Conservation (phyloP, 2,888 invertebrate genomes). For the Amaurobius ferox region DNA sequence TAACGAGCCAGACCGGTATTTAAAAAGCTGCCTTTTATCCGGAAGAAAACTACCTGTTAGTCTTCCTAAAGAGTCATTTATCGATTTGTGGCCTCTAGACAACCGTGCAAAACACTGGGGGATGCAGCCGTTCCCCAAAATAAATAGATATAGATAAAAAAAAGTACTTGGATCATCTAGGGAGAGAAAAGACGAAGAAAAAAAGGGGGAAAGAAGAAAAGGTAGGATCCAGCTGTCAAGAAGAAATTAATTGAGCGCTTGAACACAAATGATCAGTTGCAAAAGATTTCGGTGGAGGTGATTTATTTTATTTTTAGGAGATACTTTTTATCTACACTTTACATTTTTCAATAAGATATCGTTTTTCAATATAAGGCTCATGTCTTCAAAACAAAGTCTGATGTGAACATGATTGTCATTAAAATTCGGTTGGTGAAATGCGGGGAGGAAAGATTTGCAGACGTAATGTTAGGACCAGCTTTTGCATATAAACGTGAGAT, state of each 20-base stretch:
- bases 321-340: too few relatives aligned
- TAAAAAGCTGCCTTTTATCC: slow-evolving; percentile 45
- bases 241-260: slow-evolving; percentile 69
- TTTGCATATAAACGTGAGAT: too few relatives aligned
- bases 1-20: slow-evolving; percentile 25
- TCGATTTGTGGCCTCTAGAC: slow-evolving; percentile 60
- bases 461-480: too few relatives aligned
- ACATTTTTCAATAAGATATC: too few relatives aligned
- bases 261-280: slow-evolving; percentile 71
- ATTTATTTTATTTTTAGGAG: slow-evolving; percentile 55
- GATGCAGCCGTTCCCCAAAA: slow-evolving; percentile 40
- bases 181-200: background rate
- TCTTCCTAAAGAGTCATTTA: slow-evolving; percentile 64
- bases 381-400: too few relatives aligned
- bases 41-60: slow-evolving; percentile 68
- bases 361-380: too few relatives aligned
- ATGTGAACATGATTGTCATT: too few relatives aligned
- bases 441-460: too few relatives aligned
- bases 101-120: slow-evolving; percentile 57
- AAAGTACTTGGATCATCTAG: slow-evolving; percentile 20
- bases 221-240: slow-evolving; percentile 63
- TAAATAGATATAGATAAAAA: slow-evolving; percentile 63
- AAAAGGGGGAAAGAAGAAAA: slow-evolving; percentile 25
- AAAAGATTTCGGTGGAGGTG: slow-evolving; percentile 47
- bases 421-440: too few relatives aligned